A percentile compares a stretch with the other conserved stretches of the same genome.
These are phyloP conservation scores for Callopanchax toddi DNA, from an alignment of 2,113 vertebrate species.

Conservation along the genomic window DNA sequence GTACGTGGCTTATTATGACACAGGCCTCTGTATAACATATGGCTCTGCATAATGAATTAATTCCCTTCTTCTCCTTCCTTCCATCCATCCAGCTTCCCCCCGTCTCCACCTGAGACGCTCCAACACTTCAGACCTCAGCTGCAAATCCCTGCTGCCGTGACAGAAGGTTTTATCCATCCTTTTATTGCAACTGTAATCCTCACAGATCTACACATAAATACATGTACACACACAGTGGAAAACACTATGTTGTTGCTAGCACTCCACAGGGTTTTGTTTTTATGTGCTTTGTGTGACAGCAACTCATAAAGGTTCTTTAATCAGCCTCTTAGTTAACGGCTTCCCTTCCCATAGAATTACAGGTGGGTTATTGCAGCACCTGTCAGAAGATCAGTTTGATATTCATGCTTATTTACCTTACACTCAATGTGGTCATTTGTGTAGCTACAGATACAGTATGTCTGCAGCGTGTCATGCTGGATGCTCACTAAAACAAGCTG, in stretches of 20 bases:
- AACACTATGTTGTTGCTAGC: constrained; percentile 2
- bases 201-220: background rate
- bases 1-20: background rate
- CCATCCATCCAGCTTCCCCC: background rate
- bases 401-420: constrained; percentile 10
- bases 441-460: background rate
- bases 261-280: constrained; percentile 33
- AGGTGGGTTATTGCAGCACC: constrained; percentile 18
- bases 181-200: background rate
- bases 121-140: constrained; percentile 21
- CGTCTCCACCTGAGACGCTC: constrained; percentile 1
- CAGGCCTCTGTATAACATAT: constrained; percentile 1
- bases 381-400: constrained; percentile 16
- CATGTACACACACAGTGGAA: constrained; percentile 9
- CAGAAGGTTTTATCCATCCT: background rate
- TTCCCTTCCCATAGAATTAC: constrained; percentile 26
- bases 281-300: constrained; percentile 31
- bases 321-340: constrained; percentile 18
- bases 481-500: background rate
- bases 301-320: constrained; percentile 12
- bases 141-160: constrained; percentile 7
- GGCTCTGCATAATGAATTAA: constrained; percentile 21
- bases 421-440: constrained; percentile 8
- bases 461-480: background rate
- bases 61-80: background rate